These are phyloP conservation scores for Carassius carassius DNA, from an alignment of 2,113 vertebrate species.

Conservation along the genomic window DNA sequence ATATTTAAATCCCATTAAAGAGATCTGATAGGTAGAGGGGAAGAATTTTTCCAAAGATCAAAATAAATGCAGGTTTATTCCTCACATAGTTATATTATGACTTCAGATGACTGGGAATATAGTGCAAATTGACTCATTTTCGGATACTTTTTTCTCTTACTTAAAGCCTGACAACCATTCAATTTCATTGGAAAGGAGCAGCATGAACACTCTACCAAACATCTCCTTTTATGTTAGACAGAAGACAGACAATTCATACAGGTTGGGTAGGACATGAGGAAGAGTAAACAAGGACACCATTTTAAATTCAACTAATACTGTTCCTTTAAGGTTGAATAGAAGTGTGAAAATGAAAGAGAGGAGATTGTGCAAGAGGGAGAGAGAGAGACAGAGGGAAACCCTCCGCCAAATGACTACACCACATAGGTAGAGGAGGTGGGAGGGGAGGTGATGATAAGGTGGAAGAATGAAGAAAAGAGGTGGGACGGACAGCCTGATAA, in stretches of 20 bases:
- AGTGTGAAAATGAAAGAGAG: constrained; percentile 55
- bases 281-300: background rate
- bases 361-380: constrained; percentile 43
- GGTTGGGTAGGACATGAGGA: background rate
- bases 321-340: background rate
- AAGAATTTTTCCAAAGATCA: background rate
- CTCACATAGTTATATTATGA: background rate
- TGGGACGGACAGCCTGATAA: constrained; percentile 20
- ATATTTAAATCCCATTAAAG: background rate
- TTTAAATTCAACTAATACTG: background rate
- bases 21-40: background rate
- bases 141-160: background rate
- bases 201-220: background rate
- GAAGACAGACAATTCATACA: background rate
- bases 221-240: background rate
- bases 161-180: background rate
- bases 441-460: background rate
- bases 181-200: background rate
- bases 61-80: background rate
- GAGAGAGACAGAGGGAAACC: constrained; percentile 45
- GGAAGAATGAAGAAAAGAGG: constrained; percentile 27
- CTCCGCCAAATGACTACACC: constrained; percentile 51
- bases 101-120: background rate
- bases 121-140: background rate
- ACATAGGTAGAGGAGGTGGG: constrained; percentile 45